Evolutionary conservation across 2,797 vertebrate species (phyloP).

Genomic region (Helarctos malayanus): DNA sequence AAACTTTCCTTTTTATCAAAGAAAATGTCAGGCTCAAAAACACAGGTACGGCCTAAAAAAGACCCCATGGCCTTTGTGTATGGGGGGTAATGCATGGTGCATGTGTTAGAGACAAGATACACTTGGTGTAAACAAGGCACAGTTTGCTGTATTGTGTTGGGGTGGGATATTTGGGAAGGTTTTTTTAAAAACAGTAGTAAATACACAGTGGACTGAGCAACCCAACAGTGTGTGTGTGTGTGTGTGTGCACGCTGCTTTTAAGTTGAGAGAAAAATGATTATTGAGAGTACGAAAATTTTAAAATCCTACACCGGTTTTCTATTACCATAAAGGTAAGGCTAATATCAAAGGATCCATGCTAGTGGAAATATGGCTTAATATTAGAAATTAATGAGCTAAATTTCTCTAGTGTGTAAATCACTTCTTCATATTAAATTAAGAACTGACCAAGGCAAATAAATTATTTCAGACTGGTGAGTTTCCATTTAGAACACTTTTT

Average conservation of each 20-base stretch:
- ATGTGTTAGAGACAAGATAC: background rate
- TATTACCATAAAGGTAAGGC: conserved; percentile 26
- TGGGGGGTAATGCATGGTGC: no score
- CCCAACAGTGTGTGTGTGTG: background rate
- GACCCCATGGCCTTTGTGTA: background rate
- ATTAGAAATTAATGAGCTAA: conserved; percentile 62
- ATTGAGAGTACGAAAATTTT: conserved; percentile 25
- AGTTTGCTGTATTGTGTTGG: background rate
- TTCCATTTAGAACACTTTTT: conserved; percentile 4
- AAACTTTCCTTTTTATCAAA: background rate
- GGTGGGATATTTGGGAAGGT: background rate
- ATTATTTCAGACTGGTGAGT: conserved; percentile 37
- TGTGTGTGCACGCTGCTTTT: background rate
- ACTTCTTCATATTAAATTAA: conserved; percentile 51
- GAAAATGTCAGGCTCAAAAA: background rate
- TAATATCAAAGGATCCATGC: conserved; percentile 39
- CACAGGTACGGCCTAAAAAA: background rate
- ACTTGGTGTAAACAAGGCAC: background rate
- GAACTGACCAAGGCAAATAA: conserved; percentile 25
- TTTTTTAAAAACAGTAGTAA: background rate
- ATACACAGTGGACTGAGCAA: background rate
- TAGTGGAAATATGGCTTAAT: conserved; percentile 48
- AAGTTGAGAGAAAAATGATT: background rate
- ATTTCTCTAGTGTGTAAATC: conserved; percentile 42
- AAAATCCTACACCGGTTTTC: background rate